Evolutionary conservation across 1,140 invertebrate species (phyloP), one percentile per base, ranked within the genome.

Genomic region (Drosophila rhopaloa): DNA sequence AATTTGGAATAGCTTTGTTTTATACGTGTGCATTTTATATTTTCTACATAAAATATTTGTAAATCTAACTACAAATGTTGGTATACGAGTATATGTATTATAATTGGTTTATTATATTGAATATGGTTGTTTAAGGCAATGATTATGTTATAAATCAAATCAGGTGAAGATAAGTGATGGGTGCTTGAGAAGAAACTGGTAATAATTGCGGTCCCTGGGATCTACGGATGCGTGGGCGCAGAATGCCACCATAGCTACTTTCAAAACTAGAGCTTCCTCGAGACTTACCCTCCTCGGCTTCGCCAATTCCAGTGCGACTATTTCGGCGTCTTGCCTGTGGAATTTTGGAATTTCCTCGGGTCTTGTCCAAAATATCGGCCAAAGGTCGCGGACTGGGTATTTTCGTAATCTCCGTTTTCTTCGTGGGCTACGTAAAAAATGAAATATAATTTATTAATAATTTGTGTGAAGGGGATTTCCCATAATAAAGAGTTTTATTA

Each of bases 371-470:
- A 48, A 92, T 86, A 51, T 92, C 91, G 40, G 88, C 90, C 62
- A 92, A 53, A 0, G 90, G 91, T 35, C 86, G 83, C 0, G 91
- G 91, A 41, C 91, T 92, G 40, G 91, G 91, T 58, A 92, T 92
- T 51, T 92, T 92, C 0, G 90, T 61, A 27, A 82, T 50, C 60
- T 92, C 91, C 29, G 54, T 50, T 58, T 91, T 92, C 62, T 91
- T 92, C 7, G 78, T 79, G 38, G 85, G 76, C 90, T 92, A 24
- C 24, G 51, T 8, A 35, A 7, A 40, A 6, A 14, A 16, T 32
- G 1, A 32, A 7, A 32, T 32, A 32, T 32, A 32, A 8, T 32
- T 32, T 8, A 32, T 32, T 8, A 8, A 32, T 4, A 6, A 32
- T 32, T 32, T 32, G 5, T 7, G 1, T 7, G 4, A 6, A 7